A percentile compares a stretch with the other conserved stretches of the same genome.
phyloP scores from a whole-genome alignment of 2,113 vertebrate genomes.

The Tiliqua scincoides region DNA sequence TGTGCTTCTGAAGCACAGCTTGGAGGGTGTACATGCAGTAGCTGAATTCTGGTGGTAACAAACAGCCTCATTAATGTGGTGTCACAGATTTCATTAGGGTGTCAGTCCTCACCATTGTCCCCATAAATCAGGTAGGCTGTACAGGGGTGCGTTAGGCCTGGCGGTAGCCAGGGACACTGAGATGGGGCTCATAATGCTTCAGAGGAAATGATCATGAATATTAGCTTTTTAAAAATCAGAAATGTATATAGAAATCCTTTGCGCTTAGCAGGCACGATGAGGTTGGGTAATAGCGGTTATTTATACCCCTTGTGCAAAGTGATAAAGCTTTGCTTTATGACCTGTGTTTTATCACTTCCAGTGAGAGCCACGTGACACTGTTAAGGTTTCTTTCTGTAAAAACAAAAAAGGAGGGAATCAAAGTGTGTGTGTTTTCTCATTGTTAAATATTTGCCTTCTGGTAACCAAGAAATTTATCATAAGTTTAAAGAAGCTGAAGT shows the following conservation, averaged over 20 bases:
- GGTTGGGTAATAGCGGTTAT: constrained; percentile 76
- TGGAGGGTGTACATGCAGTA: constrained; percentile 55
- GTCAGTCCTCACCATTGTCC: constrained; percentile 72
- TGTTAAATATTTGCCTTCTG: constrained; percentile 76
- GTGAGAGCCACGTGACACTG: constrained; percentile 77
- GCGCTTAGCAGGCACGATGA: constrained; percentile 74
- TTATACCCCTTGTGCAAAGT: constrained; percentile 77
- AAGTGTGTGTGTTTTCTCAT: constrained; percentile 68
- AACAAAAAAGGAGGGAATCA: constrained; percentile 75
- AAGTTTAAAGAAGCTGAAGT: constrained; percentile 67
- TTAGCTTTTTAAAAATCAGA: constrained; percentile 74
- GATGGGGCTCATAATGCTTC: constrained; percentile 71
- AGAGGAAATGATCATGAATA: constrained; percentile 74
- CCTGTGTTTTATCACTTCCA: constrained; percentile 79
- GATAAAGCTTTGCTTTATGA: constrained; percentile 79
- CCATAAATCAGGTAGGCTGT: constrained; percentile 86
- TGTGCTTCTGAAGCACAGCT: constrained; percentile 43
- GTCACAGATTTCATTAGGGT: constrained; percentile 83
- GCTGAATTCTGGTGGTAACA: constrained; percentile 78
- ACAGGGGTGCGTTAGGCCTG: constrained; percentile 75
- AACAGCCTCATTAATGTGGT: constrained; percentile 80
- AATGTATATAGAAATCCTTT: constrained; percentile 74
- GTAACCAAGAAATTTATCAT: constrained; percentile 63
- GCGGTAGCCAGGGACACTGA: constrained; percentile 73
- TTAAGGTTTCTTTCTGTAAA: constrained; percentile 74